Evolutionary conservation across 1,140 invertebrate species (phyloP), one percentile per base, ranked within the genome.

Genomic region (Sipha flava): DNA sequence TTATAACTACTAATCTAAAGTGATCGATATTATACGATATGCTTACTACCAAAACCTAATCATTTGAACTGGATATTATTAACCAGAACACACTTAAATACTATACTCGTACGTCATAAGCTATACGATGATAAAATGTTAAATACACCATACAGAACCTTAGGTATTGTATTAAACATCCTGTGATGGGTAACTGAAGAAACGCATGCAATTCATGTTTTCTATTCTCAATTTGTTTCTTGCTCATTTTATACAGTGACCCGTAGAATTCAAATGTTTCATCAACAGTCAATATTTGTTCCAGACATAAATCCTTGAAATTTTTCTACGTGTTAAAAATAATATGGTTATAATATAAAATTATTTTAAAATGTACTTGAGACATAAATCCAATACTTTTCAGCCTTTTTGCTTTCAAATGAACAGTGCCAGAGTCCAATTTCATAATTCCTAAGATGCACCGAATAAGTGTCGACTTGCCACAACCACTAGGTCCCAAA

Each of bases 401-500:
- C 4, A 94, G 94, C 1, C 94, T 94, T 4, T 95, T 92, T 0
- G 93, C 94, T 0, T 85, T 85, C 31, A 85, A 84, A 0, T 93
- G 92, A 43, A 96, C 93, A 81, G 93, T 90, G 0, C 95, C 94
- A 5, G 90, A 89, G 84, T 95, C 92, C 52, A 95, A 87, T 81
- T 90, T 87, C 79, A 92, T 87, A 81, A 92, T 88, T 23, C 94
- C 94, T 0, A 96, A 93, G 79, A 95, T 93, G 84, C 93, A 95
- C 6, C 92, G 92, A 0, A 97, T 87, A 2, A 96, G 86, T 0
- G 95, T 96, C 1, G 92, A 93, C 88, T 95, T 93, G 6, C 92
- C 91, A 84, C 92, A 93, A n/a, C n/a, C n/a, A n/a, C n/a, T n/a
- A n/a, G n/a, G n/a, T n/a, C n/a, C n/a, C n/a, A n/a, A n/a, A n/a